These are phyloP conservation scores for Eleutherodactylus coqui DNA, from an alignment of 2,797 vertebrate genomes.

Conservation along the genomic window DNA sequence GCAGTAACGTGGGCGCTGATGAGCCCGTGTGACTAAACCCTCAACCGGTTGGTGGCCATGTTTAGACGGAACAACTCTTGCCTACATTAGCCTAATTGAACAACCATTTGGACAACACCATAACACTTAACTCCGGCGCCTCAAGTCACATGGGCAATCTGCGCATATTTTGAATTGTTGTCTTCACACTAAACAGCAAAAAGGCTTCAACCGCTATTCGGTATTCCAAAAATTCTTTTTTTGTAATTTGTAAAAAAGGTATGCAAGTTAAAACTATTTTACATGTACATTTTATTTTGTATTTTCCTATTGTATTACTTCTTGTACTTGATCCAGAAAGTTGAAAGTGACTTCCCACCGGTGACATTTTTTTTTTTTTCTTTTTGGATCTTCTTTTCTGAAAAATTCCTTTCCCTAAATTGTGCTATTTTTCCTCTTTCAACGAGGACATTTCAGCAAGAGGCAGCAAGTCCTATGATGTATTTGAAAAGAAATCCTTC, in stretches of 20 bases:
- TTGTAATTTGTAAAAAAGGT: neutral
- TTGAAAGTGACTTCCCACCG: neutral
- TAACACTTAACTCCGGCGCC: neutral
- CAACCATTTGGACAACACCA: no score
- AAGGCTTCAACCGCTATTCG: neutral
- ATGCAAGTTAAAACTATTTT: neutral
- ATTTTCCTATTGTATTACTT: neutral
- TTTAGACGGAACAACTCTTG: no score
- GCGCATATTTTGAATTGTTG: neutral
- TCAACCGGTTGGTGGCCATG: no score
- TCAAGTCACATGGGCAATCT: neutral
- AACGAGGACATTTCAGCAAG: conserved; percentile 33
- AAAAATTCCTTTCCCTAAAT: neutral
- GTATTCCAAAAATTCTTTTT: neutral
- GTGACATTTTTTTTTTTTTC: neutral
- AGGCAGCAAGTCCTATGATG: conserved; percentile 28
- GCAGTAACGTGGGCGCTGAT: no score
- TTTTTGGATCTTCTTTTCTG: neutral
- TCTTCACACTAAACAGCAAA: neutral
- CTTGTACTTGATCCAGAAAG: neutral
- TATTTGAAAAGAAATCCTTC: conserved; percentile 30
- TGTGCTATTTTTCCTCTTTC: conserved; percentile 29
- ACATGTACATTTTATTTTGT: neutral
- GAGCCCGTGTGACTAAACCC: no score
- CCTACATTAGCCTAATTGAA: no score